Conservation (phyloP, 2,888 invertebrate species). For the Drosophila affinis region DNA sequence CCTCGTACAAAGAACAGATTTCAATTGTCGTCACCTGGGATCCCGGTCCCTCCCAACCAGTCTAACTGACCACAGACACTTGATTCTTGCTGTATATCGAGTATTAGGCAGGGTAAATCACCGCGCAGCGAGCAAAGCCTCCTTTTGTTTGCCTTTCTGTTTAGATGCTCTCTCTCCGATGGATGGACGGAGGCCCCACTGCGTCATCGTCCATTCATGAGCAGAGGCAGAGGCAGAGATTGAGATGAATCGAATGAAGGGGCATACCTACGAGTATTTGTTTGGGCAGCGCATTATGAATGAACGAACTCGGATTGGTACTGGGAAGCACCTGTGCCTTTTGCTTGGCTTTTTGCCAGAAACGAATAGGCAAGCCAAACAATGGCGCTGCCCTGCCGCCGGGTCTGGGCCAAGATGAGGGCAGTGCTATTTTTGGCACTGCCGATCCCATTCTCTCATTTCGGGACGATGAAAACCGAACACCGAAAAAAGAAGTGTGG, state of each 20-base stretch:
- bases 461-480: too few species aligned
- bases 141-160: constrained; percentile 18
- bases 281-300: constrained; percentile 39
- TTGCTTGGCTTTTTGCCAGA: background rate
- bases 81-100: constrained; percentile 5
- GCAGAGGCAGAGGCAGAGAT: background rate
- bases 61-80: constrained; percentile 41
- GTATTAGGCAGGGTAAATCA: constrained; percentile 27
- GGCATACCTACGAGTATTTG: constrained; percentile 33
- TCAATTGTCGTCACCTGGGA: constrained; percentile 6
- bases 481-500: background rate
- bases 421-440: constrained; percentile 70
- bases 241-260: background rate
- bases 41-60: constrained; percentile 13
- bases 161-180: constrained; percentile 11
- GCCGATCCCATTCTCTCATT: constrained; percentile 21
- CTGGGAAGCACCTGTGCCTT: constrained; percentile 36
- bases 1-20: constrained; percentile 12
- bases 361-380: constrained; percentile 7
- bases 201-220: constrained; percentile 34
- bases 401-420: constrained; percentile 52
- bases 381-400: background rate
- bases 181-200: background rate
- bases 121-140: background rate
- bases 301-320: constrained; percentile 4